Base-by-base conservation (phyloP, 30 jellyfish, hydroid and myxozoan genomes). In the Aurelia coerulea region DNA sequence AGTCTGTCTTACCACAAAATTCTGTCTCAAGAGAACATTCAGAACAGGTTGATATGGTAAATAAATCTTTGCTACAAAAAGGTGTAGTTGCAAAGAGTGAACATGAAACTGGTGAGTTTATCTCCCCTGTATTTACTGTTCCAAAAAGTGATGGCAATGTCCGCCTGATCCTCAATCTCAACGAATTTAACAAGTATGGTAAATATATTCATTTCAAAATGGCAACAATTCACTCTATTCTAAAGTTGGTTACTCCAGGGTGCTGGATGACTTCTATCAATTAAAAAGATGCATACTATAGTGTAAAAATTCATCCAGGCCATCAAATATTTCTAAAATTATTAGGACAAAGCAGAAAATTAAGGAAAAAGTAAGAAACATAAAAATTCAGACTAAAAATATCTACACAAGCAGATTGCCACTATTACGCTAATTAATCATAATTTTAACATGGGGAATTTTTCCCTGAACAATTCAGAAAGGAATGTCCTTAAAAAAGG, bases 61-160 rank as follows among this genome's bases (percentile, higher is more conserved):
- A 51, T 11, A 7, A 76, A 8, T 10, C 87, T 10, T 29, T 76
- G 7, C 81, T 51, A 5, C n/a, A 15, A 9, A 51, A 76, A 1
- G 75, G 68, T 53, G 63, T 76, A 35, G 39, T 76, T 16, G 11
- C 19, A 4, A 60, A 11, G 37, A 4, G 56, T 16, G 54, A 16
- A 51, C 79, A 76, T 76, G 65, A 76, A 53, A 5, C 1, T 46
- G 87, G 81, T 11, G 78, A 58, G 56, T 76, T 19, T 0, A 53
- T 76, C 15, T 58, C 87, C 54, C 80, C 87, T 14, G 37, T 51
- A n/a, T 76, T 2, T 29, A 10, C 79, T 50, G 23, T 60, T 19
- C 94, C 94, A 58, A 73, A 74, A 29, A 84, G 63, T 31, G 94
- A 84, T 60, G 81, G 89, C 39, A 65, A 66, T 42, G 62, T 50